Conservation (phyloP, 2,888 invertebrate species). For the Chrysolina oricalcia region DNA sequence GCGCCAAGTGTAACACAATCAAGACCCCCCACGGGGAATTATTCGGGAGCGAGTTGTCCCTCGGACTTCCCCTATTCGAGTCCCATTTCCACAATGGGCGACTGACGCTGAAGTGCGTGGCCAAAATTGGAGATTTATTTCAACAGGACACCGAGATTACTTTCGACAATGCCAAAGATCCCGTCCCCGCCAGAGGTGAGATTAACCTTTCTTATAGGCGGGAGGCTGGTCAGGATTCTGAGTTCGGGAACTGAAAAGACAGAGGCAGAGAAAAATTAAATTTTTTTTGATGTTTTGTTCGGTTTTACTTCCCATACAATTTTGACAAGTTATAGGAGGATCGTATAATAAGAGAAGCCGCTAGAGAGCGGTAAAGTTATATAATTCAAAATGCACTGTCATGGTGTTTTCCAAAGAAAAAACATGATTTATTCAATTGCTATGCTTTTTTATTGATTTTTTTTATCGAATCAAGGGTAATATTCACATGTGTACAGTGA, state of each 20-base stretch:
- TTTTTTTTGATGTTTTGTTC: too few relatives aligned
- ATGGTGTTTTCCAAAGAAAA: too few relatives aligned
- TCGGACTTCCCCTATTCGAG: constrained; percentile 75
- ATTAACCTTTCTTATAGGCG: constrained; percentile 40
- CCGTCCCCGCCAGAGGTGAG: constrained; percentile 86
- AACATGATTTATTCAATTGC: too few relatives aligned
- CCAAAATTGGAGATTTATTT: constrained; percentile 82
- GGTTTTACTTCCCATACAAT: too few relatives aligned
- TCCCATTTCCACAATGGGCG: constrained; percentile 78
- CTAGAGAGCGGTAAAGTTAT: too few relatives aligned
- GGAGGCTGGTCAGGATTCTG: not conserved
- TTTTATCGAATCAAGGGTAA: too few relatives aligned
- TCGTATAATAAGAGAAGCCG: too few relatives aligned
- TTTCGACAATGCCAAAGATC: constrained; percentile 81
- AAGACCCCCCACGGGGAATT: constrained; percentile 71
- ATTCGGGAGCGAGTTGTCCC: constrained; percentile 75
- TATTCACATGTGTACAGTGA: too few relatives aligned
- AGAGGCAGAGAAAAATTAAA: too few relatives aligned
- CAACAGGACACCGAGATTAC: constrained; percentile 80
- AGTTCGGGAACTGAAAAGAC: not conserved
- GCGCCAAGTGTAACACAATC: constrained; percentile 64
- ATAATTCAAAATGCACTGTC: too few relatives aligned
- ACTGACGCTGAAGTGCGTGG: constrained; percentile 81
- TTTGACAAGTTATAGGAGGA: too few relatives aligned
- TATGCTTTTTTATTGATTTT: too few relatives aligned